phyloP scores from a whole-genome alignment of 2,113 vertebrate species.

The Tympanuchus pallidicinctus region DNA sequence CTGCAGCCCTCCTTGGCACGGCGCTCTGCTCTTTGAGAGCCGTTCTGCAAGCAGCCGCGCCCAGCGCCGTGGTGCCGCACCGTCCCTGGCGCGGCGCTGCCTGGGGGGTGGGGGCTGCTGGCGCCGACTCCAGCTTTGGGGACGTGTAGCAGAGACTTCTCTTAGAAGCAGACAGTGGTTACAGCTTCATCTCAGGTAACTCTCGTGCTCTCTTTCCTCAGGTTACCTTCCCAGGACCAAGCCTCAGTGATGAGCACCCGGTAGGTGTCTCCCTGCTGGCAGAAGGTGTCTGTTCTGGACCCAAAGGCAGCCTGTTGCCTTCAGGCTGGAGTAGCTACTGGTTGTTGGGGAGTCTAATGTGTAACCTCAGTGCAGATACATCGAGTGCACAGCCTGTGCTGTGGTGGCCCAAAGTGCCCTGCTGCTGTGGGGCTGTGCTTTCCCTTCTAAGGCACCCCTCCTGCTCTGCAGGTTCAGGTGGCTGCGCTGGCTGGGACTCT shows the following conservation, averaged over 20 bases:
- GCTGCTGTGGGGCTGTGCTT: not conserved
- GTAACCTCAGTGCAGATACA: rapidly evolving
- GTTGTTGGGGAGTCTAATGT: not conserved
- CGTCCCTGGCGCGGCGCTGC: rapidly evolving
- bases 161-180: not conserved
- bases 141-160: rapidly evolving
- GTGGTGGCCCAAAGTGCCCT: no score
- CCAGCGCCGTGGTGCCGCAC: not conserved
- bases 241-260: constrained; percentile 32
- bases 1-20: not conserved
- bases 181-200: not conserved
- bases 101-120: not conserved
- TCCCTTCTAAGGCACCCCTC: not conserved
- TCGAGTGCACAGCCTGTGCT: not conserved
- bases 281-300: not conserved
- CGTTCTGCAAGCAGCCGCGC: not conserved
- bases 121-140: not conserved
- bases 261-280: constrained; percentile 47
- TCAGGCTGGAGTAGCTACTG: rapidly evolving
- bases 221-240: constrained; percentile 68
- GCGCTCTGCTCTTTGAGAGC: not conserved
- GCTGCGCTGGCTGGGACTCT: constrained; percentile 50
- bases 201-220: constrained; percentile 21
- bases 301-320: not conserved
- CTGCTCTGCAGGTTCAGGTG: not conserved